These are phyloP conservation scores for Temnopleurus reevesii DNA, from an alignment of 53 echinoderm and acorn worm species.

Conservation along the genomic window DNA sequence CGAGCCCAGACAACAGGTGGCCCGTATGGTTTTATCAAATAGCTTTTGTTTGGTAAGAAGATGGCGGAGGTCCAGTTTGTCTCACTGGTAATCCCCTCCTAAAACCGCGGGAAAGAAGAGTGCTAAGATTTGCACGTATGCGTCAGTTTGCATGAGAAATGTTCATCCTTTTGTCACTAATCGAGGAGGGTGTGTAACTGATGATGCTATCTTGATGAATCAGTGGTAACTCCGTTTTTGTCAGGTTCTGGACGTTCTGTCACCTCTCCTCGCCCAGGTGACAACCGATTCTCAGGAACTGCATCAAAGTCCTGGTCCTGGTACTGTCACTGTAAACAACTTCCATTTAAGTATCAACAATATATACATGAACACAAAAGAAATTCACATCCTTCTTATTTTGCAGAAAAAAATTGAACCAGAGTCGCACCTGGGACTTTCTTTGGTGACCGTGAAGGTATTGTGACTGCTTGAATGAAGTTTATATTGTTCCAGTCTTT, in stretches of 20 bases:
- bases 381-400: too few species aligned
- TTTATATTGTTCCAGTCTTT: too few species aligned
- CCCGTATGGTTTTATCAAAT: not conserved
- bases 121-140: slow-evolving; percentile 6
- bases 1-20: slow-evolving; percentile 2
- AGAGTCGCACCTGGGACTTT: too few species aligned
- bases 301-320: too few species aligned
- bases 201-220: not conserved
- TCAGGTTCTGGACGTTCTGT: not conserved
- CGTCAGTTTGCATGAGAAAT: slow-evolving; percentile 21
- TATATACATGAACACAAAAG: too few species aligned
- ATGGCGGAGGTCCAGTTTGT: not conserved
- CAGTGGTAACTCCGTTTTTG: not conserved
- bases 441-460: too few species aligned
- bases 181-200: not conserved
- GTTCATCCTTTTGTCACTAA: not conserved
- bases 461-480: too few species aligned
- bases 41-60: not conserved
- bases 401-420: too few species aligned
- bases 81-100: slow-evolving; percentile 4
- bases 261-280: not conserved
- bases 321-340: too few species aligned
- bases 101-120: slow-evolving; percentile 8
- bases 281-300: too few species aligned
- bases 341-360: too few species aligned